Evolutionary conservation across 2,888 invertebrate species (phyloP).

Genomic region (Nephrotoma flavescens): DNA sequence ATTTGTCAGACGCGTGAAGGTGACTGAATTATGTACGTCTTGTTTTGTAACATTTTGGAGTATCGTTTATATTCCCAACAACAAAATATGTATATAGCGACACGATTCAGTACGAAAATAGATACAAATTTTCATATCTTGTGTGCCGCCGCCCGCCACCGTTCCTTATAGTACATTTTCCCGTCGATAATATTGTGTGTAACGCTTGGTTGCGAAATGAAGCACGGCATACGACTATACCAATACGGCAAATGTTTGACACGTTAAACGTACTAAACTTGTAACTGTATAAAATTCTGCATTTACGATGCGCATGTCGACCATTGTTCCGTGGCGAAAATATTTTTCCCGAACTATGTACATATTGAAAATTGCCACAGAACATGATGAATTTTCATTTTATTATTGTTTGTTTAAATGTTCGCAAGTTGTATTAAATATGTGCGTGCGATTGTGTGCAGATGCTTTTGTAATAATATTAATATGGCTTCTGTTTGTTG

Average conservation of each 20-base stretch:
- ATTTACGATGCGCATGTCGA: background rate
- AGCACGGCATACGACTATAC: too few species aligned
- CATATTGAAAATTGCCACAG: background rate
- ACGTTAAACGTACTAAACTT: background rate
- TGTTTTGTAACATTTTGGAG: background rate
- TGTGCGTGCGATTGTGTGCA: background rate
- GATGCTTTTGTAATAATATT: background rate
- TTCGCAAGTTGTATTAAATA: background rate
- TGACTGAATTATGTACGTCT: background rate
- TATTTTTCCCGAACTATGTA: background rate
- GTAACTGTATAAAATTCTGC: background rate
- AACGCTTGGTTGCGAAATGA: too few species aligned
- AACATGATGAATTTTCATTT: background rate
- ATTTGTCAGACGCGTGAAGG: slow-evolving; percentile 1
- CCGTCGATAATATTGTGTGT: background rate
- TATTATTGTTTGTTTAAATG: background rate
- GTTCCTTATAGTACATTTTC: background rate
- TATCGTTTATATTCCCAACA: background rate
- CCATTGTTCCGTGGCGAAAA: background rate
- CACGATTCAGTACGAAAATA: background rate
- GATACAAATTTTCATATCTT: background rate
- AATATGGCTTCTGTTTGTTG: background rate
- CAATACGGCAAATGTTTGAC: too few species aligned
- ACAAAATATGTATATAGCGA: background rate
- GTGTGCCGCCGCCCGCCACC: background rate